Evolutionary conservation across 92 coral and sea anemone species (phyloP), one percentile per base, ranked within the genome.

Genomic region (Metridium senile): DNA sequence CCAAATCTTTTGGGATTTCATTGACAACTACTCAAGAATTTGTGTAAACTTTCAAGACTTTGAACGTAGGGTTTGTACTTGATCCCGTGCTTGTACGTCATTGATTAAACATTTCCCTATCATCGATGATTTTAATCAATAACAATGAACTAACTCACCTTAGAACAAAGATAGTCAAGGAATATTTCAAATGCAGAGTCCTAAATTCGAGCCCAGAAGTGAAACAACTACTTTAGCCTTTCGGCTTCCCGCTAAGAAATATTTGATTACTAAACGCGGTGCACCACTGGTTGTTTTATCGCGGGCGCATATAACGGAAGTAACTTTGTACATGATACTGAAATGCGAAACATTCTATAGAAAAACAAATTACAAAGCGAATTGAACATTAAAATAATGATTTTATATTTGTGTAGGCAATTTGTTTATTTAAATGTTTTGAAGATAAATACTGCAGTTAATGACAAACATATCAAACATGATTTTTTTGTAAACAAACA

Each of bases 81-180:
- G 75, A 70, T 49, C 75, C 61, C 13, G 19, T 23, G 49, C 9
- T 56, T 29, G 11, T 16, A 32, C 78, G 78, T 58, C 78, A 73
- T 54, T 31, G 22, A 11, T 28, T 23, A 73, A 73, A 73, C 68
- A 73, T 16, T 17, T 51, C 26, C 20, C 33, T 26, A 71, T 71
- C 65, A 62, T 19, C 49, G 33, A 39, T 11, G 21, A 16, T 16
- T 57, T 31, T 31, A 29, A 31, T 73, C 67, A 73, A 73, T 62
- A 32, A 20, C 17, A 26, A 58, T 27, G 58, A 45, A 73, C 58
- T 31, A 39, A 58, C 78, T 29, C 57, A 57, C 68, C 68, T 58
- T 33, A 57, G 78, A 73, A 73, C 78, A 73, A 73, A 73, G 78
- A 57, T 73, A 39, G 33, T 53, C 57, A 22, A 52, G 21, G 28